Evolutionary conservation across 1,140 invertebrate genomes (phyloP), one percentile per base, ranked within the genome.

Genomic region (Pissodes strobi): DNA sequence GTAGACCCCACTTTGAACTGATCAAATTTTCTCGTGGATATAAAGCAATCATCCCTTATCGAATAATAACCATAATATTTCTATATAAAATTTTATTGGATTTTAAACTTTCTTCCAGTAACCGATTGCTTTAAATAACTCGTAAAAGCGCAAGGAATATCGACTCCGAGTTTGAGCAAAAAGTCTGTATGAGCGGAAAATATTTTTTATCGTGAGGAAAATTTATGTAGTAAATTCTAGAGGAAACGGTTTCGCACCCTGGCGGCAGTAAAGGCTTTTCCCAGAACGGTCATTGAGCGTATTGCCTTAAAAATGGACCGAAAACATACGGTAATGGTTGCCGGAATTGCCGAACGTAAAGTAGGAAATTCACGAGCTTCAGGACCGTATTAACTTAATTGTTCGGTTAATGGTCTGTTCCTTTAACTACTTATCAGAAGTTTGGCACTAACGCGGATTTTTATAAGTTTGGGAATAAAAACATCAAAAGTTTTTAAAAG

Each of bases 271-370:
- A 59, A 60, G 59, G 58, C 58, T 58, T 13, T 41, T 68, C 66
- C 66, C 66, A 37, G 66, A 68, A 46, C 66, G 66, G 66, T 64
- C 66, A 68, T 68, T 68, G 66, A 68, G 61, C 60, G 66, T 68
- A 68, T 68, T 68, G 65, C 66, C 61, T 68, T 64, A 64, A 68
- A 68, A 68, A 68, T 64, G 61, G 66, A 49, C 60, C 53, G 60
- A 52, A 64, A 68, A 68, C 55, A 64, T 68, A 68, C 66, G 66
- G 66, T 68, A 68, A 68, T 68, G 30, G 66, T 34, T 38, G 49
- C 22, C 22, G 55, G 62, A 68, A 68, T 56, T 64, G 60, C 48
- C 51, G 45, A 64, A 68, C 64, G 53, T 64, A 63, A 58, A 53
- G 60, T 48, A 43, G 25, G 37, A 64, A 64, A 64, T 64, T 56